Percentiles rank a stretch among this genome's conserved stretches.
phyloP scores from a whole-genome alignment of 2,113 vertebrate genomes.

The Phocoena phocoena region DNA sequence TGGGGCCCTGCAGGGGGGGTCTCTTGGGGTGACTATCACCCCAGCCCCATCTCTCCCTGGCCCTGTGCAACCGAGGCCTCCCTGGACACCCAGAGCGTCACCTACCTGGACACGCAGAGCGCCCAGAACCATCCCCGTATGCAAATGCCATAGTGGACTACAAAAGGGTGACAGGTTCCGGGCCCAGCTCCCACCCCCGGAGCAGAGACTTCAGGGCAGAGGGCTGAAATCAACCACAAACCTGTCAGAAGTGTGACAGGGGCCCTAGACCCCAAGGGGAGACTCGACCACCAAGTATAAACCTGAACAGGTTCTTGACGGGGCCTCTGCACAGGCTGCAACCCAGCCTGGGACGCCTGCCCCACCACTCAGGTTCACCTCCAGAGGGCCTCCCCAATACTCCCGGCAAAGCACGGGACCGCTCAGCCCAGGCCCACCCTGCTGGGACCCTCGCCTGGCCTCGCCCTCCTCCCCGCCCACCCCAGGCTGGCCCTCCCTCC shows the following conservation, averaged over 20 bases:
- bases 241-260: rapidly evolving
- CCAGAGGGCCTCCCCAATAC: no score
- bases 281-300: neutral
- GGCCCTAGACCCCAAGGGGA: neutral
- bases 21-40: neutral
- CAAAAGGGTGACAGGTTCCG: rapidly evolving
- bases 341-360: neutral
- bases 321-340: neutral
- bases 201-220: neutral
- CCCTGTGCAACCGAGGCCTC: neutral
- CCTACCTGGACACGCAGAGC: rapidly evolving
- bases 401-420: neutral
- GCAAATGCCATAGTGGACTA: no score
- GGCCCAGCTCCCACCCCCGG: rapidly evolving
- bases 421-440: neutral
- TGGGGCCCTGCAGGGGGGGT: no score
- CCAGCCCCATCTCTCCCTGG: neutral
- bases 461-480: neutral
- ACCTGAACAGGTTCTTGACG: neutral
- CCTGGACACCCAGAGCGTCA: no score
- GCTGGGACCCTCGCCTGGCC: neutral
- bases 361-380: no score
- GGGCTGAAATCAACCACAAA: rapidly evolving
- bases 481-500: neutral
- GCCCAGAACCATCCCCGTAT: neutral